Evolutionary conservation across 2,113 vertebrate species (phyloP).

Genomic region (Pterocles orientalis): DNA sequence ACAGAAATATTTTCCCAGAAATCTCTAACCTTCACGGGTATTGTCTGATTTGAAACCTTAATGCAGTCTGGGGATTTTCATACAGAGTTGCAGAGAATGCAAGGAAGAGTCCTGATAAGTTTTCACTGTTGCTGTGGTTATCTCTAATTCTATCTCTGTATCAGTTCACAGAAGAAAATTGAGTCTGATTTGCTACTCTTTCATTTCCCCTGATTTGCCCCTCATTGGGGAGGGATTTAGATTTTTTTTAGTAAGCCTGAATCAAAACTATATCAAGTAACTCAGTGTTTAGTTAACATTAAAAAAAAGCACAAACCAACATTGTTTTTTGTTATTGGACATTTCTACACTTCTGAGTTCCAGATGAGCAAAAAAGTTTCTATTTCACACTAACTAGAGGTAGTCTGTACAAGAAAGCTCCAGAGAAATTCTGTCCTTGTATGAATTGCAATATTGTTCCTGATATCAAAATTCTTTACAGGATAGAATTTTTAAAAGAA

Average conservation of each 20-base stretch:
- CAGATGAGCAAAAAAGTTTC: not conserved
- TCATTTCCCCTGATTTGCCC: not conserved
- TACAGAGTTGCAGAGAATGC: not conserved
- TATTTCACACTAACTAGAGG: not conserved
- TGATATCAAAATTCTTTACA: not conserved
- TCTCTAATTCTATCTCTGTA: slow-evolving; percentile 25
- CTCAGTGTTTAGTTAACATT: not conserved
- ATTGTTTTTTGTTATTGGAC: not conserved
- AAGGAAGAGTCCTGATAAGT: slow-evolving; percentile 4
- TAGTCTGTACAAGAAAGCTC: not conserved
- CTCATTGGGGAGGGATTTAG: not conserved
- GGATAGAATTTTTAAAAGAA: not conserved
- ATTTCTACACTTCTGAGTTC: not conserved
- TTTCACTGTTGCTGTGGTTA: not conserved
- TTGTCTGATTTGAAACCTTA: slow-evolving; percentile 45
- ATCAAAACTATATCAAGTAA: not conserved
- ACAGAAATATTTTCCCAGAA: slow-evolving; percentile 22
- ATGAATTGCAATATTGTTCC: not conserved
- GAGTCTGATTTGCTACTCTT: not conserved
- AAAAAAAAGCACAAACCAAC: too few relatives aligned
- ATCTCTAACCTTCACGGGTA: slow-evolving; percentile 3
- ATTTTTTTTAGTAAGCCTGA: not conserved
- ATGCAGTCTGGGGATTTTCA: slow-evolving; percentile 38
- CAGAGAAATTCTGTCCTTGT: not conserved
- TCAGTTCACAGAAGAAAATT: slow-evolving; percentile 22